These are phyloP conservation scores for Drosophila serrata DNA, from an alignment of 1,140 invertebrate genomes.

Conservation along the genomic window DNA sequence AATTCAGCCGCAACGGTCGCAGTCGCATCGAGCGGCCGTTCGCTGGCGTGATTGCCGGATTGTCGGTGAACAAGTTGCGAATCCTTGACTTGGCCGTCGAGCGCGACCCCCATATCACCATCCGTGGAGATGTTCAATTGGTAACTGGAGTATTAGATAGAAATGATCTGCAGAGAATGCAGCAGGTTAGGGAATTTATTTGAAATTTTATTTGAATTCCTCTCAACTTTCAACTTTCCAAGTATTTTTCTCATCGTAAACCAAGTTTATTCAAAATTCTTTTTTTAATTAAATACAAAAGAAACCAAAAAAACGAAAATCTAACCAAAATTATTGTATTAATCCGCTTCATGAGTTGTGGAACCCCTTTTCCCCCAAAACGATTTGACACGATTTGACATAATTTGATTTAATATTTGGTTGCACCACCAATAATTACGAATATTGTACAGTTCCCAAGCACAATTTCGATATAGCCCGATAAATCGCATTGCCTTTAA, in stretches of 20 bases:
- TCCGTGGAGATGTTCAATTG: slow-evolving; percentile 91
- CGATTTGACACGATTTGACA: slow-evolving; percentile 37
- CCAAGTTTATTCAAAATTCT: slow-evolving; percentile 76
- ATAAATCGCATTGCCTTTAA: slow-evolving; percentile 27
- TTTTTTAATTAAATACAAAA: slow-evolving; percentile 61
- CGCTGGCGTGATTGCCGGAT: slow-evolving; percentile 94
- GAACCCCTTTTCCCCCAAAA: slow-evolving; percentile 53
- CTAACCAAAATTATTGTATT: slow-evolving; percentile 58
- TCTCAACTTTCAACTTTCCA: slow-evolving; percentile 85
- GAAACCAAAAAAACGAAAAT: slow-evolving; percentile 35
- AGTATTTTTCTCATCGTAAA: slow-evolving; percentile 85
- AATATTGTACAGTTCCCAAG: slow-evolving; percentile 54
- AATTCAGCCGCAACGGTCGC: slow-evolving; percentile 90
- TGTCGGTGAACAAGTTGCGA: slow-evolving; percentile 94
- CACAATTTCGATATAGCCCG: slow-evolving; percentile 24
- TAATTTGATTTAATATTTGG: slow-evolving; percentile 35
- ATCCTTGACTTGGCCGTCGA: slow-evolving; percentile 94
- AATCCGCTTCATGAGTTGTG: slow-evolving; percentile 71
- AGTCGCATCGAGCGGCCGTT: slow-evolving; percentile 92
- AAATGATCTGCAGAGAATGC: slow-evolving; percentile 92
- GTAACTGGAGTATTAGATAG: slow-evolving; percentile 90
- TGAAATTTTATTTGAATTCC: slow-evolving; percentile 84
- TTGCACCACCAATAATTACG: slow-evolving; percentile 43
- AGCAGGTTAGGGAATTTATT: slow-evolving; percentile 89
- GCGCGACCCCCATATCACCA: slow-evolving; percentile 90